These are phyloP conservation scores for Rhabdomys dilectus DNA, from an alignment of 2,113 vertebrate species.

Conservation along the genomic window DNA sequence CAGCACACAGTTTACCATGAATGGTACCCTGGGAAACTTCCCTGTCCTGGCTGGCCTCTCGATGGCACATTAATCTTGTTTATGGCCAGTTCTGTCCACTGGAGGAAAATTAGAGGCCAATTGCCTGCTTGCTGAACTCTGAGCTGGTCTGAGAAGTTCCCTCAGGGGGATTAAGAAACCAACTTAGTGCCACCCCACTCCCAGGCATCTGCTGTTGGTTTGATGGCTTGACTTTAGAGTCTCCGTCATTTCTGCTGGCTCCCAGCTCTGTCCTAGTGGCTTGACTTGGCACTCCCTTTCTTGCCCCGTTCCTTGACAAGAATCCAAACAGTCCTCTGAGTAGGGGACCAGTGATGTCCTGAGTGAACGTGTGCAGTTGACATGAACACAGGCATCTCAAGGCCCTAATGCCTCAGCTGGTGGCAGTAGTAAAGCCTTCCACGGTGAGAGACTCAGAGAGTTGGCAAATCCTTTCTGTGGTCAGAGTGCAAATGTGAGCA, in stretches of 20 bases:
- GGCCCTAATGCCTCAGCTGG: background rate
- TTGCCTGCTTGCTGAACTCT: background rate
- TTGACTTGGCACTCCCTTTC: background rate
- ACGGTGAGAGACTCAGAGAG: background rate
- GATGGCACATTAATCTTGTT: background rate
- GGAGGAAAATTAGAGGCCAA: background rate
- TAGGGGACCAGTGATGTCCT: background rate
- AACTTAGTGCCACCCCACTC: background rate
- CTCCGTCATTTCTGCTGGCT: background rate
- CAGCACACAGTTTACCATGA: background rate
- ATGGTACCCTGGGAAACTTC: background rate
- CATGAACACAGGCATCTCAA: background rate
- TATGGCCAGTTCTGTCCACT: background rate
- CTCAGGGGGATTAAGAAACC: background rate
- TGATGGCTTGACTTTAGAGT: background rate
- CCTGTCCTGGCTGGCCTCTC: background rate
- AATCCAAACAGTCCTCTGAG: background rate
- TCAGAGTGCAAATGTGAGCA: background rate
- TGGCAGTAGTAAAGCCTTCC: background rate
- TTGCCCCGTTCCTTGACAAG: background rate
- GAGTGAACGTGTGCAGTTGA: background rate
- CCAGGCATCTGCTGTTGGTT: background rate
- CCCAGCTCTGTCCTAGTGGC: background rate
- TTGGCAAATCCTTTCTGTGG: background rate
- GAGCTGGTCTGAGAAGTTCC: background rate